Evolutionary conservation across 2,888 invertebrate genomes (phyloP).

Genomic region (Suillia variegata): DNA sequence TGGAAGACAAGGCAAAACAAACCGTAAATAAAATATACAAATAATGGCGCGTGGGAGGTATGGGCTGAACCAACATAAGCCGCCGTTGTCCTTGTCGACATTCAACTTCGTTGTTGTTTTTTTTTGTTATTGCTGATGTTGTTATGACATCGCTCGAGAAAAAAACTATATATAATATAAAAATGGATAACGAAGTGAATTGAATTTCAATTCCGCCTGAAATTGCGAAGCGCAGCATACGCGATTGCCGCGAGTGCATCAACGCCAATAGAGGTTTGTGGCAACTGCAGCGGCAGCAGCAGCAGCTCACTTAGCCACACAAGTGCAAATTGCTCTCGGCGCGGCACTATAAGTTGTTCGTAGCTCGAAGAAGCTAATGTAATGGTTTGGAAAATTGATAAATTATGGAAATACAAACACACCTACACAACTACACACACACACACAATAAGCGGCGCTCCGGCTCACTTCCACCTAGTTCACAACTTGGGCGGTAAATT

Average conservation of each 20-base stretch:
- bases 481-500: not conserved
- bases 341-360: conserved; percentile 47
- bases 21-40: not conserved
- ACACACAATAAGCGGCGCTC: conserved; percentile 19
- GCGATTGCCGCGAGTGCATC: not conserved
- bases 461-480: not conserved
- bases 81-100: not conserved
- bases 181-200: conserved; percentile 8
- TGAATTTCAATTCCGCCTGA: conserved; percentile 8
- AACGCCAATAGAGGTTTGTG: too few relatives aligned
- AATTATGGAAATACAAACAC: conserved; percentile 54
- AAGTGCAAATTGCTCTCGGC: conserved; percentile 11
- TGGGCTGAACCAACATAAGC: too few relatives aligned
- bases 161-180: too few relatives aligned
- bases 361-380: conserved; percentile 35
- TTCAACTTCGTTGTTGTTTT: not conserved
- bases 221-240: not conserved
- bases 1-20: not conserved
- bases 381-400: conserved; percentile 57
- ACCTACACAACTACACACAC: too few relatives aligned
- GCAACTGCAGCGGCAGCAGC: not conserved
- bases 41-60: not conserved
- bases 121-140: not conserved
- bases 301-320: not conserved
- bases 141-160: not conserved